Percentiles rank a stretch among this genome's conserved stretches.
These are phyloP conservation scores for Semicossyphus pulcher DNA, from an alignment of 2,113 vertebrate species.

Conservation along the genomic window DNA sequence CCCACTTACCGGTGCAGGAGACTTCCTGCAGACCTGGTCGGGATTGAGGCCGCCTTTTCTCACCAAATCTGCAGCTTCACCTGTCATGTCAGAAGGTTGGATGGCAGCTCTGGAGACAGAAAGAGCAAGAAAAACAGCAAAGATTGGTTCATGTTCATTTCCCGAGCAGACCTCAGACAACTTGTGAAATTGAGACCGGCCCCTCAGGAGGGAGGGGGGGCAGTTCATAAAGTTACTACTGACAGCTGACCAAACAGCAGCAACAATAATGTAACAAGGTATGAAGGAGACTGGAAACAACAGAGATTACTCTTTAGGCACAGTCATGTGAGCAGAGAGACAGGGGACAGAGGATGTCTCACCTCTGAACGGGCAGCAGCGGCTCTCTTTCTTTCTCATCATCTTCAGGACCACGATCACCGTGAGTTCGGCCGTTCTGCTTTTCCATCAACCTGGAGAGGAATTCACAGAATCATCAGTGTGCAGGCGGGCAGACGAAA, in stretches of 20 bases:
- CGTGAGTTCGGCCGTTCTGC: not conserved
- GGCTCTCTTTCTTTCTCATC: constrained; percentile 2
- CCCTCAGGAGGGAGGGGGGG: not conserved
- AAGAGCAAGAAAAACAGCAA: constrained; percentile 41
- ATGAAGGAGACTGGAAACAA: constrained; percentile 1
- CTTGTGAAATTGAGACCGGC: constrained; percentile 25
- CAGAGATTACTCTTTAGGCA: constrained; percentile 4
- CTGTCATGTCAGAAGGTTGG: constrained; percentile 1
- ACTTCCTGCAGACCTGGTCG: not conserved
- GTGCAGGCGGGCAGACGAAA: not conserved
- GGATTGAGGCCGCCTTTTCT: constrained; percentile 4
- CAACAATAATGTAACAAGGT: constrained; percentile 1
- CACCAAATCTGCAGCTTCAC: constrained; percentile 19
- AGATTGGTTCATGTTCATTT: constrained; percentile 12
- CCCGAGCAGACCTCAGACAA: constrained; percentile 10
- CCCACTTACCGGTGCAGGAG: constrained; percentile 32
- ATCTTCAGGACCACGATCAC: not conserved
- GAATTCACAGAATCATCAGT: constrained; percentile 1
- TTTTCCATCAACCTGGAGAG: not conserved
- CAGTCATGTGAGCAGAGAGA: constrained; percentile 13
- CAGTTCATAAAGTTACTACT: constrained; percentile 28
- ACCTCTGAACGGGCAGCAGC: constrained; percentile 25
- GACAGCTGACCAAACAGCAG: constrained; percentile 37
- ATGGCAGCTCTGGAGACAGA: constrained; percentile 45
- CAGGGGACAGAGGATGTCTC: constrained; percentile 17